Evolutionary conservation across 2,113 vertebrate genomes (phyloP), one percentile per base, ranked within the genome.

Genomic region (Pteropus alecto): DNA sequence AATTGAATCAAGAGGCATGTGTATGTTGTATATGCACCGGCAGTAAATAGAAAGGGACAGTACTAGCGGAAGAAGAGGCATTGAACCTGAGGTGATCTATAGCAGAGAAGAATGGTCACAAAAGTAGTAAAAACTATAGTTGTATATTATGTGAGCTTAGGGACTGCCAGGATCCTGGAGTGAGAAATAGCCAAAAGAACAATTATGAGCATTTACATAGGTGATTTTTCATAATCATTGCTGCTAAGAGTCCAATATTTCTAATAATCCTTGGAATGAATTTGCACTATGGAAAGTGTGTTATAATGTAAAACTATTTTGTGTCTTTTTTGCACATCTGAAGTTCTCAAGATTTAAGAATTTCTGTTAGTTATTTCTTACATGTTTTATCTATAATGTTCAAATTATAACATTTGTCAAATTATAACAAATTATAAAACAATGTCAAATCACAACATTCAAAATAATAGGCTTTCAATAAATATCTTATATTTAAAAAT

Each of bases 1-100:
- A 73, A 67, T 26, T 71, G 7, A 16, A 28, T 19, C 2, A 0
- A 67, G 26, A 77, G 16, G 2, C 33, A 24, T 13, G 0, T 12
- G 5, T 26, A 22, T 0, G 0, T 9, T 13, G 0, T 12, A 6
- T 26, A 22, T 0, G 0, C 12, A 35, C 11, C 30, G 68, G 4
- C 2, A 43, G 5, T 33, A 51, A 79, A 35, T 6, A 74, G 28
- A 13, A 89, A 24, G 28, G 33, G 41, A 8, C 5, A 26, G 46
- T 6, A 35, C 8, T 70, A 13, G 21, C 46, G 58, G 8, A 41
- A 41, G 12, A 76, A 26, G 11, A 79, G 19, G 19, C 16, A 38
- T 3, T 70, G 51, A 71, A 70, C 15, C 10, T n/a, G 10, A 81
- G 0, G 7, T 10, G 15, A 61, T 4, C 26, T 38, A 19, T 28